Evolutionary conservation across 2,113 vertebrate genomes (phyloP), one percentile per base, ranked within the genome.

Genomic region (Mirza zaza): DNA sequence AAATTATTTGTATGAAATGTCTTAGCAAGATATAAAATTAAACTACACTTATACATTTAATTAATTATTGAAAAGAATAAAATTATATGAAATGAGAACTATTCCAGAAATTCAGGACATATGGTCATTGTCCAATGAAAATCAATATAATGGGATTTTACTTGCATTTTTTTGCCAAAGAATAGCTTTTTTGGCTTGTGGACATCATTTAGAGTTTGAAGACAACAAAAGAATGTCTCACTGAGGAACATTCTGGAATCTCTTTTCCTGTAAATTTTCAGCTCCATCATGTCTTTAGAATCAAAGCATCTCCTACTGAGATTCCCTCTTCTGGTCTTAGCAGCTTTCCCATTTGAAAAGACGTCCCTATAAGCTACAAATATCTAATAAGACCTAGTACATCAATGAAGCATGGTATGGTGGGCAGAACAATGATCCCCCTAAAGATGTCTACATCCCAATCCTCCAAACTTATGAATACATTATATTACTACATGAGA

Each of bases 1-100:
- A 96, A 91, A 50, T 67, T 77, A 65, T 93, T 63, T 91, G 48
- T 61, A 77, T 45, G 29, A 71, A 95, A 82, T 61, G 48, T 71
- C 68, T 92, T 87, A 71, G 34, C 25, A 90, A 95, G 52, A 39
- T 67, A 87, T 48, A 75, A 71, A 89, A 81, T 85, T 89, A 75
- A 86, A 90, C 77, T 86, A 15, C 18, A 75, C 59, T 91, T 84
- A 83, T 80, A 80, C 25, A 63, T 92, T 84, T 89, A 89, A 90
- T 87, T 87, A 90, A 87, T 95, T 79, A 67, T 55, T 81, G 83
- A 92, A 68, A 55, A 87, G 27, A 87, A 82, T 89, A 83, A 95
- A 85, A 59, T 89, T 57, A 61, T 67, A 86, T 65, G 59, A 76
- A 92, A 86, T 68, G 48, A 96, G 65, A 88, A 91, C n/a, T 84